Conservation (phyloP, 2,888 invertebrate genomes). For the Acronicta aceris region DNA sequence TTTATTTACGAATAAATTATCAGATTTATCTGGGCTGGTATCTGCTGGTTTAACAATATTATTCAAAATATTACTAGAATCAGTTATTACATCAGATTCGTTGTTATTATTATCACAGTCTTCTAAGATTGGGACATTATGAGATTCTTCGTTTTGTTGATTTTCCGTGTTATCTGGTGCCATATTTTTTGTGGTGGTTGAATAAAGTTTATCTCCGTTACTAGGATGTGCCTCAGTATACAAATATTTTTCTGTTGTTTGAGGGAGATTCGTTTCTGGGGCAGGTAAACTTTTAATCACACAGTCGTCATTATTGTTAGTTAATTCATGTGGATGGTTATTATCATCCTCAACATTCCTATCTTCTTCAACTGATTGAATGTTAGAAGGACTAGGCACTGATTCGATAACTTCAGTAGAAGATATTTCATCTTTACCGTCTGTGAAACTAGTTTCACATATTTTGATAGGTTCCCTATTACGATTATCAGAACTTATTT, state of each 20-base stretch:
- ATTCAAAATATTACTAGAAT: conserved; percentile 30
- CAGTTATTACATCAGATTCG: conserved; percentile 29
- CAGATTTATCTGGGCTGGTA: conserved; percentile 17
- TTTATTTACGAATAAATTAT: conserved; percentile 13
- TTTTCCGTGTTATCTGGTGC: neutral
- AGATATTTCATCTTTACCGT: conserved; percentile 2
- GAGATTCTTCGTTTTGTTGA: conserved; percentile 1
- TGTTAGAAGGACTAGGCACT: conserved; percentile 47
- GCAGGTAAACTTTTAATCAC: neutral
- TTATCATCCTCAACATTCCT: neutral
- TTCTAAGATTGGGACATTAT: conserved; percentile 6
- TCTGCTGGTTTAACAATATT: conserved; percentile 14
- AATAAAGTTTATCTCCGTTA: conserved; percentile 3
- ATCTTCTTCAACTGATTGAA: conserved; percentile 6
- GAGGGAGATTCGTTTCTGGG: conserved; percentile 2
- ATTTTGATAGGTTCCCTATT: neutral
- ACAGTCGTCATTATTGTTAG: conserved; percentile 10
- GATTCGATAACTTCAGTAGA: conserved; percentile 54
- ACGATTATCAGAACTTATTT: conserved; percentile 22
- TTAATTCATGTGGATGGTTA: conserved; percentile 9
- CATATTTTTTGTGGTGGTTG: neutral
- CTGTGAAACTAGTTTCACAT: neutral
- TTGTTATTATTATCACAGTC: conserved; percentile 10
- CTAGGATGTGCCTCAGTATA: conserved; percentile 1
- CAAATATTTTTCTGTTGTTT: conserved; percentile 11